Conservation (phyloP, 1,140 invertebrate genomes). For the Macrotrachela quadricornifera region DNA sequence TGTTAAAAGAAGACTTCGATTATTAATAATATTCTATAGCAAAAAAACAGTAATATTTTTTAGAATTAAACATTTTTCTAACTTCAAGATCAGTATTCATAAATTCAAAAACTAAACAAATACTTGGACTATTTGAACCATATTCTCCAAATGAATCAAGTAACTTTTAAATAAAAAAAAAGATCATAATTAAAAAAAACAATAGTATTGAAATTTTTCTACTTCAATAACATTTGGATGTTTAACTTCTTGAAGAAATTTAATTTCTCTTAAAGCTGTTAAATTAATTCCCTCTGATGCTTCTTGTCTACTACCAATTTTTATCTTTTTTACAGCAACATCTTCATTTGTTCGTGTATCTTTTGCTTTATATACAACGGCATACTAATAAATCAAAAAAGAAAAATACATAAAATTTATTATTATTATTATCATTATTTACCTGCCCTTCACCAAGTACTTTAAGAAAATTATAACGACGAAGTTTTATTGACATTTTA, state of each 20-base stretch:
- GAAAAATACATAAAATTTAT: too few relatives aligned
- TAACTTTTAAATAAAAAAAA: slow-evolving; percentile 34
- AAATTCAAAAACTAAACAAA: slow-evolving; percentile 97
- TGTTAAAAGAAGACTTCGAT: slow-evolving; percentile 58
- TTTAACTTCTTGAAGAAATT: slow-evolving; percentile 77
- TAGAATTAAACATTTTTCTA: not conserved
- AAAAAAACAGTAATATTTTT: not conserved
- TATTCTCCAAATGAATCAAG: slow-evolving; percentile 87
- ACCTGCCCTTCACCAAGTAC: too few relatives aligned
- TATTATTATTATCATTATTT: too few relatives aligned
- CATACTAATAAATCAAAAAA: too few relatives aligned
- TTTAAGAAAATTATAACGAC: too few relatives aligned
- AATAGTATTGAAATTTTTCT: not conserved
- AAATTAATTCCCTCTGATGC: slow-evolving; percentile 91
- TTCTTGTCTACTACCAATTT: slow-evolving; percentile 75
- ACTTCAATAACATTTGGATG: slow-evolving; percentile 84
- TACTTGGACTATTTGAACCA: slow-evolving; percentile 45
- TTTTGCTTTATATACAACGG: too few relatives aligned
- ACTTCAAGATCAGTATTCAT: slow-evolving; percentile 96
- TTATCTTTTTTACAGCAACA: slow-evolving; percentile 43
- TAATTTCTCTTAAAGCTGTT: slow-evolving; percentile 91
- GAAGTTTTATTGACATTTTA: too few relatives aligned
- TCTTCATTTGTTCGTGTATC: too few relatives aligned
- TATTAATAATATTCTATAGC: slow-evolving; percentile 35
- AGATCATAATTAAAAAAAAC: not conserved